Conservation (phyloP, 2,888 invertebrate species). For the Terebella lapidaria region DNA sequence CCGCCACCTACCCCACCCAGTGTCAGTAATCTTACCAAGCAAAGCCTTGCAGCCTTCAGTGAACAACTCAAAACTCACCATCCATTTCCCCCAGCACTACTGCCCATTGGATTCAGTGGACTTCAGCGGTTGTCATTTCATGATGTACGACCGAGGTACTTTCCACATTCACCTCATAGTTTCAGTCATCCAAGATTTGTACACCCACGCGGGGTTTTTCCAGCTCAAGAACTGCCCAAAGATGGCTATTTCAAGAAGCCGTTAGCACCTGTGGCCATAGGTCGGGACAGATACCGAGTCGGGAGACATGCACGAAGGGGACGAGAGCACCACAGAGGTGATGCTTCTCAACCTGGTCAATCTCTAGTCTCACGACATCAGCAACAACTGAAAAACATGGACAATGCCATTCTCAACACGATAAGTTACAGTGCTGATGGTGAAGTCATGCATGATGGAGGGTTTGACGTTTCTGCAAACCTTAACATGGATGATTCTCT, state of each 20-base stretch:
- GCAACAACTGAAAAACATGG: conserved; percentile 1
- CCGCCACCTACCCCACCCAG: background rate
- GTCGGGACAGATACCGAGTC: too few species aligned
- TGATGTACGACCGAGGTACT: background rate
- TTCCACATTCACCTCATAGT: background rate
- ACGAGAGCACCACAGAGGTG: too few species aligned
- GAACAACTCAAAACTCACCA: too few species aligned
- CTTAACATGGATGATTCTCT: background rate
- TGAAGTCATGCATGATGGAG: background rate
- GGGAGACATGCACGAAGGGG: too few species aligned
- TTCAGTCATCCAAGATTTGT: too few species aligned
- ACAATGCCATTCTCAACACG: background rate
- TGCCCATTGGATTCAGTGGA: background rate
- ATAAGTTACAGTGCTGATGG: background rate
- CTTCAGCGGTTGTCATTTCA: background rate
- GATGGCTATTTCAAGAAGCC: background rate
- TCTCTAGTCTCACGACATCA: too few species aligned
- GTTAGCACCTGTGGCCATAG: background rate
- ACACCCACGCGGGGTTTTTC: too few species aligned
- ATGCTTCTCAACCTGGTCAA: too few species aligned
- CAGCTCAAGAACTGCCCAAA: background rate
- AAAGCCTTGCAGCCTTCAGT: too few species aligned
- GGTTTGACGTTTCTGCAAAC: background rate
- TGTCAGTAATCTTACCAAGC: too few species aligned
- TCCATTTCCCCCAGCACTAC: too few species aligned